A percentile compares a stretch with the other conserved stretches of the same genome.
Conservation (phyloP, 2,888 invertebrate species). For the Drosophila anomelani region DNA sequence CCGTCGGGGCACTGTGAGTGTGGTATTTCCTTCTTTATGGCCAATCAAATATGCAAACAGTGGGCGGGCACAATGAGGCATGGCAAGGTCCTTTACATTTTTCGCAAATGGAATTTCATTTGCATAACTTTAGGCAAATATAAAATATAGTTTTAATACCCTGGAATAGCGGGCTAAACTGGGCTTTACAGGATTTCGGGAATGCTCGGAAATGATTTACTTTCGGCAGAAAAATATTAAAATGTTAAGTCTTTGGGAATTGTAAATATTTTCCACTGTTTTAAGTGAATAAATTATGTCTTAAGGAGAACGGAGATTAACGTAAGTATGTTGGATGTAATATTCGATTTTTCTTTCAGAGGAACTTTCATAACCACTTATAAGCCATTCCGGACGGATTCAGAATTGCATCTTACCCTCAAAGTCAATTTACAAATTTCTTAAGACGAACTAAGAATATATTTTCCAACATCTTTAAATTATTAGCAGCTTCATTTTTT, state of each 20-base stretch:
- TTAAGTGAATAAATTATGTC: not conserved
- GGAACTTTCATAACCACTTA: not conserved
- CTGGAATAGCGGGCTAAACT: not conserved
- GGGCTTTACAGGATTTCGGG: not conserved
- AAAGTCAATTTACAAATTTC: not conserved
- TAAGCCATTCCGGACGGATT: too few relatives aligned
- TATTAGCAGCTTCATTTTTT: not conserved
- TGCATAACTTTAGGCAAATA: slow-evolving; percentile 69
- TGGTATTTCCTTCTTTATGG: slow-evolving; percentile 65
- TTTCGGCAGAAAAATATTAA: not conserved
- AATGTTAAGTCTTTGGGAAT: not conserved
- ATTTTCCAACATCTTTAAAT: not conserved
- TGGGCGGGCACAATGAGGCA: slow-evolving; percentile 40
- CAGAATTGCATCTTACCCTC: not conserved
- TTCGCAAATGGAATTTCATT: slow-evolving; percentile 65
- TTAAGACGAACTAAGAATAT: too few relatives aligned
- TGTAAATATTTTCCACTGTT: not conserved
- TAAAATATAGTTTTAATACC: slow-evolving; percentile 54
- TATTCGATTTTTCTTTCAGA: not conserved
- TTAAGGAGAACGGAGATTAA: not conserved
- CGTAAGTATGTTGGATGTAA: not conserved
- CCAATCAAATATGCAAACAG: slow-evolving; percentile 78
- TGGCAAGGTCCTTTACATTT: slow-evolving; percentile 31
- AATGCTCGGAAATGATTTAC: slow-evolving; percentile 3
- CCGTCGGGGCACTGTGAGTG: slow-evolving; percentile 3